These are phyloP conservation scores for Limnephilus marmoratus DNA, from an alignment of 2,888 invertebrate species.

Conservation along the genomic window DNA sequence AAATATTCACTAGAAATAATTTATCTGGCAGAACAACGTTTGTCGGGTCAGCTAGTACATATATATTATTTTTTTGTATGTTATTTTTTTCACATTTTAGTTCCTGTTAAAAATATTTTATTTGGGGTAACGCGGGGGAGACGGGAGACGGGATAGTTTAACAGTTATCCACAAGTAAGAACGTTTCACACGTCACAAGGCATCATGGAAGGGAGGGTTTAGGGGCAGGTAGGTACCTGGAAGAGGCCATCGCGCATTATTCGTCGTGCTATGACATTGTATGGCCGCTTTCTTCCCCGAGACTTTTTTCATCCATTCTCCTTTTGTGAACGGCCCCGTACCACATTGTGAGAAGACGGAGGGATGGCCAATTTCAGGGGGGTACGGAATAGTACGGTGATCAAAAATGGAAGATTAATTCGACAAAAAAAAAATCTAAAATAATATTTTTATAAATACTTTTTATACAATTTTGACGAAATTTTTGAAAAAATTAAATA, in stretches of 20 bases:
- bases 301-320: conserved; percentile 47
- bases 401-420: background rate
- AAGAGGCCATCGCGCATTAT: conserved; percentile 59
- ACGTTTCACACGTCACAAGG: conserved; percentile 26
- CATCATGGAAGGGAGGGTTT: background rate
- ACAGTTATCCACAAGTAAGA: background rate
- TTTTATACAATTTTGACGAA: too few relatives aligned
- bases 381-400: conserved; percentile 36
- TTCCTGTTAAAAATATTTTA: background rate
- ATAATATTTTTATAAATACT: too few relatives aligned
- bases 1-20: too few relatives aligned
- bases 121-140: background rate
- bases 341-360: conserved; percentile 46
- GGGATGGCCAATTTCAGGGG: conserved; percentile 42
- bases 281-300: conserved; percentile 58
- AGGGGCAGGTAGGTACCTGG: conserved; percentile 55
- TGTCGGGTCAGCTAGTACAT: too few relatives aligned
- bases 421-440: background rate
- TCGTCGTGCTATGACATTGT: conserved; percentile 61
- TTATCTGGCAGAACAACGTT: too few relatives aligned
- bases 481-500: too few relatives aligned
- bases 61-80: too few relatives aligned
- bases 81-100: background rate
- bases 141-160: background rate
- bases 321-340: conserved; percentile 42